A percentile compares a stretch with the other conserved stretches of the same genome.
phyloP scores from a whole-genome alignment of 2,113 vertebrate genomes.

The Manacus vitellinus region DNA sequence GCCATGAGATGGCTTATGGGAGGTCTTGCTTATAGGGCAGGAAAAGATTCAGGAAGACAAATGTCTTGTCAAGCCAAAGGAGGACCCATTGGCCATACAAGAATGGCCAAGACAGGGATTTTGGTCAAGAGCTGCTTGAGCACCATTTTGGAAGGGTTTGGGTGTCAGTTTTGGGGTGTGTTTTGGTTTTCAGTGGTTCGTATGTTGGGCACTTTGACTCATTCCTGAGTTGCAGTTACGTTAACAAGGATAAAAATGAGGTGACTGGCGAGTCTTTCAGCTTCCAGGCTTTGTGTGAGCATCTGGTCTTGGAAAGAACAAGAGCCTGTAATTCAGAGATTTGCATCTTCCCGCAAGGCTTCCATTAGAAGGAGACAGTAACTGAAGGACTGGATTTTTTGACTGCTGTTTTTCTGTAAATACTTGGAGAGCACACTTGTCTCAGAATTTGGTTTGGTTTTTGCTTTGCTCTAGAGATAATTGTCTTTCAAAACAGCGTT shows the following conservation, averaged over 20 bases:
- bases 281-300: not conserved
- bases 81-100: not conserved
- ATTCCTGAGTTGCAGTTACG: not conserved
- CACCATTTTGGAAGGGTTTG: not conserved
- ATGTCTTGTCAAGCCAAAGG: not conserved
- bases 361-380: not conserved
- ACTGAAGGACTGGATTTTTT: not conserved
- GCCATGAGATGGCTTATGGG: not conserved
- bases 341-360: not conserved
- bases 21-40: not conserved
- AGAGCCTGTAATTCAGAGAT: not conserved
- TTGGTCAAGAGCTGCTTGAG: not conserved
- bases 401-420: not conserved
- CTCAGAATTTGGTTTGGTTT: not conserved
- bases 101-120: not conserved
- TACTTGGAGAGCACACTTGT: not conserved
- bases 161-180: rapidly evolving
- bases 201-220: not conserved
- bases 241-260: not conserved
- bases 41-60: not conserved
- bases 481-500: not conserved
- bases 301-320: not conserved
- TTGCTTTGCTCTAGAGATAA: not conserved
- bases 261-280: not conserved
- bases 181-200: not conserved